These are phyloP conservation scores for Synergus laeviventris DNA, from an alignment of 2,888 invertebrate genomes.

Conservation along the genomic window DNA sequence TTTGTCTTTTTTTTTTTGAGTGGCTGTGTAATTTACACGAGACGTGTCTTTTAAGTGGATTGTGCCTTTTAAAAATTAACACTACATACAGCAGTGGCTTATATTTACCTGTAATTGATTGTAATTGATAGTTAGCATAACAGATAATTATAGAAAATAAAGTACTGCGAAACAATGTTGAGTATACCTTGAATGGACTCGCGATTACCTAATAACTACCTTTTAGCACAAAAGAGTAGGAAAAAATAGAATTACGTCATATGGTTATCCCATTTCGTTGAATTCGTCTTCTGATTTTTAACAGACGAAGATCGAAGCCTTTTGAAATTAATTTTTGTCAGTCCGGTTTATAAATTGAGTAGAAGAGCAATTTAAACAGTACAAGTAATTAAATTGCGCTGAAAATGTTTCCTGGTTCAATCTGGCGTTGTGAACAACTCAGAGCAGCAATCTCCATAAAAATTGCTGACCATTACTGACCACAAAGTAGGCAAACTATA, in stretches of 20 bases:
- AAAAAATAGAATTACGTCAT: background rate
- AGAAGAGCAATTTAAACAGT: background rate
- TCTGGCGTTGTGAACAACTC: background rate
- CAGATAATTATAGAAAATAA: background rate
- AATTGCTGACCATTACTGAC: slow-evolving; percentile 1
- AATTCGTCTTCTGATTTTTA: background rate
- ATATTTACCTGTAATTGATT: background rate
- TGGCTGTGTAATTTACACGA: background rate
- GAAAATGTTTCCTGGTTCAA: background rate
- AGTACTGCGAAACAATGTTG: background rate
- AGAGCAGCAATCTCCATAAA: background rate
- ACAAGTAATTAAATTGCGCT: background rate
- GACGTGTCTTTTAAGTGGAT: background rate
- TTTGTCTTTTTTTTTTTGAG: too few relatives aligned
- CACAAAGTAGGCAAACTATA: background rate
- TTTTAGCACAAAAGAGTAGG: background rate
- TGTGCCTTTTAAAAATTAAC: background rate
- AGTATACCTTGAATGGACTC: background rate
- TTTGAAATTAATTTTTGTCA: background rate
- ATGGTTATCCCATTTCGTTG: background rate
- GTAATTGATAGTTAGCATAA: background rate
- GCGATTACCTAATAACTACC: background rate
- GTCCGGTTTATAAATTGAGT: background rate
- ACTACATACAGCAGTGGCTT: background rate
- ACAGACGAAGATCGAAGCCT: background rate